Conservation (phyloP, 2,797 vertebrate genomes). For the Parauchenoglanis punctatus region DNA sequence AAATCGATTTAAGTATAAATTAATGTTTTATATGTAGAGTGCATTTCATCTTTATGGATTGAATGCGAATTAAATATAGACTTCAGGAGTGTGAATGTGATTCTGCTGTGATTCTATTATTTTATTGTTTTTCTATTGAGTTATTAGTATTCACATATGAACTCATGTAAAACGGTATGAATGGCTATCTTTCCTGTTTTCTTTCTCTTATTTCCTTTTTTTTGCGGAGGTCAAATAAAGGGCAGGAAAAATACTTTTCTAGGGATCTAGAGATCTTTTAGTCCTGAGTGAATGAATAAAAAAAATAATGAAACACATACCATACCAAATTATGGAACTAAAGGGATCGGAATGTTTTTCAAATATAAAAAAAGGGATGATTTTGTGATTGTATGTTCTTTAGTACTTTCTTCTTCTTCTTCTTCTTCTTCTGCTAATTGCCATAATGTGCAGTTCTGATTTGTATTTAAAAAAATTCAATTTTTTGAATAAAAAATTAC, state of each 20-base stretch:
- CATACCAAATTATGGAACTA: neutral
- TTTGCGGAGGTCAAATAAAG: neutral
- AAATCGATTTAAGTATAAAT: neutral
- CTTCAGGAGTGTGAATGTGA: neutral
- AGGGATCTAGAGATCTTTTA: neutral
- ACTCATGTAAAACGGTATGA: neutral
- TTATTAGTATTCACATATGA: neutral
- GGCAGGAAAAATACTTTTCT: neutral
- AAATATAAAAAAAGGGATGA: too few relatives aligned
- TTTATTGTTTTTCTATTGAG: neutral
- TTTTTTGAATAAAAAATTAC: neutral
- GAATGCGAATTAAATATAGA: too few relatives aligned
- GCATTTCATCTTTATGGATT: neutral
- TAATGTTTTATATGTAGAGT: neutral
- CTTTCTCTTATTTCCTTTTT: neutral
- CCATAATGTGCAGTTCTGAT: neutral
- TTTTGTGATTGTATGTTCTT: neutral
- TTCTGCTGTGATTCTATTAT: neutral
- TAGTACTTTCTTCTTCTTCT: neutral
- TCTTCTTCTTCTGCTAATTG: neutral
- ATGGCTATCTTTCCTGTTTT: neutral
- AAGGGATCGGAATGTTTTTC: too few relatives aligned
- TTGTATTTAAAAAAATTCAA: neutral
- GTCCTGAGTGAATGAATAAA: neutral
- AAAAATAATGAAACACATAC: neutral